Conservation (phyloP, 2,113 vertebrate species). For the Perca schrenkii region DNA sequence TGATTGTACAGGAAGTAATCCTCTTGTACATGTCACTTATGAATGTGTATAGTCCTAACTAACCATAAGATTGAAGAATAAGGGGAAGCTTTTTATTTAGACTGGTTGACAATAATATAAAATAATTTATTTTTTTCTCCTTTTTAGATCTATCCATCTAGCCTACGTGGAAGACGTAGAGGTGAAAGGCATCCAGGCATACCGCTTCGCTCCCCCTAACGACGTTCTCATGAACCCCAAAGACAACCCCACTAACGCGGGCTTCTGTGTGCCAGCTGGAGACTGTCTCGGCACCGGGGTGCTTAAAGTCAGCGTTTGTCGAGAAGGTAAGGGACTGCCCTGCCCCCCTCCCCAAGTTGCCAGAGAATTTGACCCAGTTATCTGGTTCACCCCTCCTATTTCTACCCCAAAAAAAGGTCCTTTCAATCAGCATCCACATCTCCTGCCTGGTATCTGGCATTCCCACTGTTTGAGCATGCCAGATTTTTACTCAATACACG, state of each 20-base stretch:
- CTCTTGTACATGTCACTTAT: background rate
- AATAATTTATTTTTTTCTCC: background rate
- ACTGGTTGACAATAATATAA: no score
- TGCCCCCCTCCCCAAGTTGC: background rate
- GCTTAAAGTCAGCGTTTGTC: constrained; percentile 94
- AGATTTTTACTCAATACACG: constrained; percentile 51
- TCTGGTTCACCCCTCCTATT: background rate
- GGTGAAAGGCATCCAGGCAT: constrained; percentile 91
- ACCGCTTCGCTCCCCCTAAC: constrained; percentile 89
- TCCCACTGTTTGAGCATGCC: constrained; percentile 60
- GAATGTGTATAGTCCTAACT: background rate
- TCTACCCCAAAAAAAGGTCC: constrained; percentile 12
- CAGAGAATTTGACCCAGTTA: constrained; percentile 47
- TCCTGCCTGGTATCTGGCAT: constrained; percentile 34
- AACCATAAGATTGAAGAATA: background rate
- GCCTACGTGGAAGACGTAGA: constrained; percentile 88
- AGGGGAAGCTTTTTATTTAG: no score
- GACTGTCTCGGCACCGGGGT: constrained; percentile 93
- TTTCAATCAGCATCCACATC: constrained; percentile 7
- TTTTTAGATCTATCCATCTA: constrained; percentile 90
- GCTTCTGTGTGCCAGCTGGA: constrained; percentile 93
- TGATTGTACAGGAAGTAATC: constrained; percentile 3
- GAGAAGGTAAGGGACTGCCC: constrained; percentile 84
- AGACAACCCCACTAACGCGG: constrained; percentile 89
- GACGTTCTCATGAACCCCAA: constrained; percentile 89